phyloP scores from a whole-genome alignment of 2,888 invertebrate species.

The Pristionchus entomophagus region DNA sequence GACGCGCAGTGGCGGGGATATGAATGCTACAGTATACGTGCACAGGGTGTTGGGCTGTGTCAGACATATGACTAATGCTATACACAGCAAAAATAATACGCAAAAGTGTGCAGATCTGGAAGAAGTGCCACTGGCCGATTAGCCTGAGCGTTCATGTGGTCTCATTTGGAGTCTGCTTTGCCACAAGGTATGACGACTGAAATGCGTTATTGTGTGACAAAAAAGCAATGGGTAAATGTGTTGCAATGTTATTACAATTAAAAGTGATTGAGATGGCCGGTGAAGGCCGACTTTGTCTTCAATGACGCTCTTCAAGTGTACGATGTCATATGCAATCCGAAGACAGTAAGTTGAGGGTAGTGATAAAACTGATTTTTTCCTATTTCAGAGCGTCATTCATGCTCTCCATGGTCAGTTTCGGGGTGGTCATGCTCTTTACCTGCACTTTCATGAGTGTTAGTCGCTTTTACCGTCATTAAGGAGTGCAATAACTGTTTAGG shows the following conservation, averaged over 20 bases:
- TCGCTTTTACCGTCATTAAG: too few species aligned
- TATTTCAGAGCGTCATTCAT: conserved; percentile 3
- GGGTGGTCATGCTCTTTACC: not conserved
- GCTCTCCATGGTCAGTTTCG: not conserved
- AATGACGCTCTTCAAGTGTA: not conserved
- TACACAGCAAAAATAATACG: not conserved
- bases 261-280: not conserved
- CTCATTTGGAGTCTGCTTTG: not conserved
- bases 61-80: too few species aligned
- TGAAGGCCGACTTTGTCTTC: not conserved
- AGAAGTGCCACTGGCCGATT: not conserved
- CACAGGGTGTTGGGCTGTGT: too few species aligned
- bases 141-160: not conserved
- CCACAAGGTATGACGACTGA: not conserved
- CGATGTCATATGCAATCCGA: not conserved
- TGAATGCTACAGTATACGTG: too few species aligned
- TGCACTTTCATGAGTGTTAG: conserved; percentile 14
- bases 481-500: too few species aligned
- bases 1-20: too few species aligned
- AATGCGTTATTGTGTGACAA: not conserved
- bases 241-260: too few species aligned
- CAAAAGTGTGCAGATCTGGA: not conserved
- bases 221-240: too few species aligned
- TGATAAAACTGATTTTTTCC: not conserved
- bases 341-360: not conserved